Base-by-base conservation (phyloP, 2,888 invertebrate species). In the Rugalucina vietnamica region DNA sequence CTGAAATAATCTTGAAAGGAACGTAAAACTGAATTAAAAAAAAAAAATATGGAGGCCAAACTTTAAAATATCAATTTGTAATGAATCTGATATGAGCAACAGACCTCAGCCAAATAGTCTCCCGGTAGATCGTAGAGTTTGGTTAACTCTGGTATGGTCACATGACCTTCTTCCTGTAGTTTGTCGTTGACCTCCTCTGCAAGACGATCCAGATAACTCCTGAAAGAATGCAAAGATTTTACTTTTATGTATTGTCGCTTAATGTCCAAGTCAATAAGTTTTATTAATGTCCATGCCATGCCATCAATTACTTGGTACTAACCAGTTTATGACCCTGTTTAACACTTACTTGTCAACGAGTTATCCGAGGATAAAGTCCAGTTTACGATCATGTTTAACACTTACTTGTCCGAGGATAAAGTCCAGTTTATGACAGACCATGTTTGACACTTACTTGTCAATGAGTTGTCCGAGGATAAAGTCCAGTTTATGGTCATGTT, bases 121-220 rank as follows among this genome's bases (percentile, higher is more conserved):
- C 97, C 97, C 1, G 99, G 99, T 76, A 99, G 95, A 95, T 99
- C 98, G 95, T 98, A 99, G 77, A 97, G 96, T 83, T 98, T 96
- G 0, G 98, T 98, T 83, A 99, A 95, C 92, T 99, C 98, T 34
- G 97, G 96, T 14, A 99, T 96, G 82, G 97, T 97, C 72, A 99
- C 90, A 83, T 93, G 93, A 14, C 99, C 99, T 92, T 97, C 96
- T 91, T 98, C 97, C 88, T 96, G 96, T 10, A 99, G 95, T 92
- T 97, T 97, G 93, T 99, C 98, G 96, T 99, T 98, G n/a, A 99
- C 91, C 82, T 99, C 98, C 92, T 97, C 97, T 1, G 98, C 97
- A 89, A 99, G 96, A 93, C 96, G 96, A 85, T 96, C 96, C 81
- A 98, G 96, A 93, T 99, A 99, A 78, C 96, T 96, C 90, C 97